These are phyloP conservation scores for Dryomyza anilis DNA, from an alignment of 2,888 invertebrate species.

Conservation along the genomic window DNA sequence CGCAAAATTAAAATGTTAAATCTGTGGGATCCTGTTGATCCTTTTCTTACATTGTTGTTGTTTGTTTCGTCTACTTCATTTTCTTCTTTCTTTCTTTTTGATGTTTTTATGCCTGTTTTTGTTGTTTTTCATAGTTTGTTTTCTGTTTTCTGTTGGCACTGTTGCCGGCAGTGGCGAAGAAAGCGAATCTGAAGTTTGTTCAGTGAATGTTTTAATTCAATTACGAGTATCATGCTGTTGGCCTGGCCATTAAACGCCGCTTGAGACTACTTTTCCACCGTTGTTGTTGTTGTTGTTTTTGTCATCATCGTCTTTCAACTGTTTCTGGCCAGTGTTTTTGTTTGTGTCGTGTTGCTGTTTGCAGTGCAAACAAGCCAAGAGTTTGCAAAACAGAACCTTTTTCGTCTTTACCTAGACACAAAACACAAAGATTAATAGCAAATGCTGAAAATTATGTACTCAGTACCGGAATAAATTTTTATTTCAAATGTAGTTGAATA, in stretches of 20 bases:
- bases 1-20: constrained; percentile 42
- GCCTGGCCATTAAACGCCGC: constrained; percentile 27
- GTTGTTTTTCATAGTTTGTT: background rate
- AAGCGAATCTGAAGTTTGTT: constrained; percentile 16
- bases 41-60: background rate
- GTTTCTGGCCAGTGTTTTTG: no score
- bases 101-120: background rate
- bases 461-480: no score
- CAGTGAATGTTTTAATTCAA: constrained; percentile 45
- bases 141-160: background rate
- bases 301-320: background rate
- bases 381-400: no score
- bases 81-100: no score
- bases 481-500: no score
- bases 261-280: background rate
- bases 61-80: no score
- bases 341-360: no score
- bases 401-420: no score
- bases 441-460: no score
- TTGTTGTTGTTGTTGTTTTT: no score
- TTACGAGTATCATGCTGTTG: constrained; percentile 46
- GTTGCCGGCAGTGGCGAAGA: background rate
- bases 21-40: background rate
- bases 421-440: no score
- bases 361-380: no score